These are phyloP conservation scores for Epirrhoe alternata DNA, from an alignment of 2,888 invertebrate species.

Conservation along the genomic window DNA sequence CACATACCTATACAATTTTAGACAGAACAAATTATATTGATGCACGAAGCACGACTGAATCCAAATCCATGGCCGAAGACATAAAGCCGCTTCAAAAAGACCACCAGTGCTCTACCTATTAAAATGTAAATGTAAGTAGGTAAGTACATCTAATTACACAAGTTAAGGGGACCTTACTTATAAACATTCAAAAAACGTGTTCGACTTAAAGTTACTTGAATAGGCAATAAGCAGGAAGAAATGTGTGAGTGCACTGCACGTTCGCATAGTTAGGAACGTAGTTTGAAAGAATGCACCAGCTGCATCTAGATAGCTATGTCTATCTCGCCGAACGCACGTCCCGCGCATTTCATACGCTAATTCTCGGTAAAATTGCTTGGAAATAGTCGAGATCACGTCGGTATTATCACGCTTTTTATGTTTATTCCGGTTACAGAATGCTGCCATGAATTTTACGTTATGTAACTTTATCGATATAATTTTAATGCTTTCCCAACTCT, in stretches of 20 bases:
- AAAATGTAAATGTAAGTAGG: too few species aligned
- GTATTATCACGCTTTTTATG: conserved; percentile 27
- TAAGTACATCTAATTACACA: too few species aligned
- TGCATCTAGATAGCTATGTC: conserved; percentile 12
- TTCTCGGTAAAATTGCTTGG: conserved; percentile 38
- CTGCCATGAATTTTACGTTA: conserved; percentile 26
- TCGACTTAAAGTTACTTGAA: too few species aligned
- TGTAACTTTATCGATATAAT: conserved; percentile 10
- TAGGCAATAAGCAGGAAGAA: background rate
- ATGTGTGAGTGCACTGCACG: background rate
- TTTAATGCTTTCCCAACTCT: conserved; percentile 26
- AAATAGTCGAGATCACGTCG: conserved; percentile 39
- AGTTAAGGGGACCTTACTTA: too few species aligned
- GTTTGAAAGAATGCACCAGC: conserved; percentile 12
- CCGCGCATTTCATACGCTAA: conserved; percentile 40
- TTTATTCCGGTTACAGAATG: conserved; percentile 23
- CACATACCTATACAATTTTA: too few species aligned
- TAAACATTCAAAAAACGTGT: too few species aligned
- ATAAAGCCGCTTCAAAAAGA: too few species aligned
- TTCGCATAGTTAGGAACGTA: background rate
- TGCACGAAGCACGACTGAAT: too few species aligned
- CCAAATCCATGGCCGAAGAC: too few species aligned
- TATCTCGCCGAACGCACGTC: conserved; percentile 37
- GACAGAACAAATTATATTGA: too few species aligned
- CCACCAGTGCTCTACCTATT: too few species aligned